Conservation (phyloP, 2,888 invertebrate species). For the Caenorhabditis becei region DNA sequence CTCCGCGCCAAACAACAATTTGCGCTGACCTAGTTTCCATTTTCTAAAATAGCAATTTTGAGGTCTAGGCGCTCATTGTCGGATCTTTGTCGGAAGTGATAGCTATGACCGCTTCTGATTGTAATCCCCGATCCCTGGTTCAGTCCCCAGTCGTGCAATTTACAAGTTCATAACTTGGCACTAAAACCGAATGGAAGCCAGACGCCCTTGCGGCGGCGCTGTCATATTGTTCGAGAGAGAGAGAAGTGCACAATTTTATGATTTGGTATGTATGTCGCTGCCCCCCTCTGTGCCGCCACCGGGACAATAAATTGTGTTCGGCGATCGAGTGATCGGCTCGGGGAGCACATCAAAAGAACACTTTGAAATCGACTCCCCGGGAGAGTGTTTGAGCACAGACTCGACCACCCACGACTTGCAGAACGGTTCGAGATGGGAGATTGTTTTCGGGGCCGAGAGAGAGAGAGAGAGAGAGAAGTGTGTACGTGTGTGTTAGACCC, state of each 20-base stretch:
- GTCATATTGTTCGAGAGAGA: background rate
- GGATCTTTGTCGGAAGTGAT: background rate
- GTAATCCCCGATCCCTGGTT: background rate
- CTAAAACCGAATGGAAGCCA: conserved; percentile 12
- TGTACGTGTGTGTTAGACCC: conserved; percentile 8
- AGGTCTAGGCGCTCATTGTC: background rate
- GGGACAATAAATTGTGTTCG: conserved; percentile 9
- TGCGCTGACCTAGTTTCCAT: background rate
- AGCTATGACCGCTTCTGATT: background rate
- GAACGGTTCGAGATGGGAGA: conserved; percentile 1
- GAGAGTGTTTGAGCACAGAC: conserved; percentile 21
- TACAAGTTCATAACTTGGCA: conserved; percentile 12
- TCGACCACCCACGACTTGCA: conserved; percentile 3
- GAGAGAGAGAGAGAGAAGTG: too few relatives aligned
- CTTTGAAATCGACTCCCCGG: conserved; percentile 23
- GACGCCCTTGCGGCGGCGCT: background rate
- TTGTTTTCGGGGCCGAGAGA: background rate
- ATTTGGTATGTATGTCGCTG: conserved; percentile 19
- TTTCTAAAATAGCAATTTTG: background rate
- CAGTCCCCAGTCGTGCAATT: background rate
- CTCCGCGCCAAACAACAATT: background rate
- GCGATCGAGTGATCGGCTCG: background rate
- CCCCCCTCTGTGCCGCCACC: conserved; percentile 14
- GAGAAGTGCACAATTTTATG: conserved; percentile 18
- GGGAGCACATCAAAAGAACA: conserved; percentile 25